Evolutionary conservation across 2,888 invertebrate species (phyloP).

Genomic region (Eristalis arbustorum): DNA sequence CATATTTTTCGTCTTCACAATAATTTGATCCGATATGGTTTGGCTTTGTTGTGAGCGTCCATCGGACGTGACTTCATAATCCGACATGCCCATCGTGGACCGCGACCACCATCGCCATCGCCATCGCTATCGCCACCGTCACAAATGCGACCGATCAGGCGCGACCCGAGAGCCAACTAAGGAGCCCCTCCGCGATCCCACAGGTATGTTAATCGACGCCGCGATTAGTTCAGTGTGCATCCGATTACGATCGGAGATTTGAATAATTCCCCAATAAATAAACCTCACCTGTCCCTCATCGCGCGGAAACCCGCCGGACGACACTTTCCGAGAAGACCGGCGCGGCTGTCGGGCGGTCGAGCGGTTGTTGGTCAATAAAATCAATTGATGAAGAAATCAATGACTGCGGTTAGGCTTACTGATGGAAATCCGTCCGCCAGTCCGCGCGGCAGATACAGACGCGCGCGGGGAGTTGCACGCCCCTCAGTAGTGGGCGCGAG

Average conservation of each 20-base stretch:
- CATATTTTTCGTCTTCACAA: constrained; percentile 26
- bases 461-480: background rate
- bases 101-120: background rate
- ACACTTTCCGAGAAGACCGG: constrained; percentile 16
- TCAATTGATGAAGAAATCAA: constrained; percentile 68
- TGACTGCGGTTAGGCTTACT: constrained; percentile 45
- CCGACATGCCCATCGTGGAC: background rate
- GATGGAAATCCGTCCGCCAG: constrained; percentile 6
- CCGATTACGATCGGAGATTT: constrained; percentile 61
- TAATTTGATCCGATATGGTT: constrained; percentile 11
- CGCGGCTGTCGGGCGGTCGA: background rate
- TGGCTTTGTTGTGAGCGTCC: constrained; percentile 30
- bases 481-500: constrained; percentile 33
- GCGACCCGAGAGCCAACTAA: background rate
- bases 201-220: constrained; percentile 58
- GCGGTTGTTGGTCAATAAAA: constrained; percentile 48
- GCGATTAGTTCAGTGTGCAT: constrained; percentile 63
- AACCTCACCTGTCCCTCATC: constrained; percentile 23
- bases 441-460: background rate
- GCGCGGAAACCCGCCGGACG: constrained; percentile 8
- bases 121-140: background rate
- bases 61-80: background rate
- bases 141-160: background rate
- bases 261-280: constrained; percentile 66
- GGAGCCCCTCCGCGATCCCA: constrained; percentile 6